These are phyloP conservation scores for Leptodirus hochenwartii DNA, from an alignment of 2,888 invertebrate genomes.

Conservation along the genomic window DNA sequence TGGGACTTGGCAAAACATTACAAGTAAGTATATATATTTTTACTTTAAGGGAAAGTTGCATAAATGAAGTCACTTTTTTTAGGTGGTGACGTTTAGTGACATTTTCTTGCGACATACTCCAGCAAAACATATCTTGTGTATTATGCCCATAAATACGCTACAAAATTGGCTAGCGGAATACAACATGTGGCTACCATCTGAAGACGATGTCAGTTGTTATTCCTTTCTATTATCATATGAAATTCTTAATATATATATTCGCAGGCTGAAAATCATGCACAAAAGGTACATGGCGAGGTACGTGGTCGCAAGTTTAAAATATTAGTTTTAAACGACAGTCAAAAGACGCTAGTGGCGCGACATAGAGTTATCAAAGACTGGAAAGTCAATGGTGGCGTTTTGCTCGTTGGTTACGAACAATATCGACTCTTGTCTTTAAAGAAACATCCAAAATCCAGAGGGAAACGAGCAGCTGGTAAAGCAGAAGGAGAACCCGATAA, in stretches of 20 bases:
- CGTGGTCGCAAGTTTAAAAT: conserved; percentile 69
- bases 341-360: conserved; percentile 70
- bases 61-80: conserved; percentile 5
- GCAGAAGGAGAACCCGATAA: conserved; percentile 37
- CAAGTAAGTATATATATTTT: conserved; percentile 22
- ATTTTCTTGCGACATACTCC: conserved; percentile 81
- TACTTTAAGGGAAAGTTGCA: conserved; percentile 1
- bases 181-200: conserved; percentile 88
- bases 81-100: conserved; percentile 86
- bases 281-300: conserved; percentile 44
- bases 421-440: conserved; percentile 78
- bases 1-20: conserved; percentile 98
- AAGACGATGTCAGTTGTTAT: too few relatives aligned
- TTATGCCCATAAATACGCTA: conserved; percentile 96
- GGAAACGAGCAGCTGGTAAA: conserved; percentile 28
- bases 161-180: conserved; percentile 98
- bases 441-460: conserved; percentile 45
- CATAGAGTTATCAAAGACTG: conserved; percentile 71
- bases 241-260: too few relatives aligned
- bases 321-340: conserved; percentile 82
- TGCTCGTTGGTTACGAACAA: conserved; percentile 93
- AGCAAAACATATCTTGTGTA: conserved; percentile 79
- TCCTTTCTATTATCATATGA: too few relatives aligned
- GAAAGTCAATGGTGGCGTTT: conserved; percentile 75
- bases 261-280: conserved; percentile 33